Evolutionary conservation across 2,888 invertebrate genomes (phyloP), one percentile per base, ranked within the genome.

Genomic region (Celastrina argiolus): DNA sequence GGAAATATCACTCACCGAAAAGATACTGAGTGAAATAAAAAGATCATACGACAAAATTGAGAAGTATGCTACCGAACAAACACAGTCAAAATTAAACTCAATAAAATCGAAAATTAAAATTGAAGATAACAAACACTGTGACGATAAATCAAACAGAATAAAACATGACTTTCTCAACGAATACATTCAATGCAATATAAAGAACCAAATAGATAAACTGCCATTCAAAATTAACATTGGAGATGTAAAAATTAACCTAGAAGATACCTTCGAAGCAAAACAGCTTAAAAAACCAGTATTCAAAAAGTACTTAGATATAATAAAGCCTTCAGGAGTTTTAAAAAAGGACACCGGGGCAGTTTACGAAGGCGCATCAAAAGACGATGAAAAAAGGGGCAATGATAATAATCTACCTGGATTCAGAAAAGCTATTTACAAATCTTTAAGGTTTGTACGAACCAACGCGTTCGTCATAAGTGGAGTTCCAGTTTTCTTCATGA

Each of bases 401-500:
- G 64, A 51, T 26, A 22, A 66, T 26, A 26, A 41, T 16, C 59
- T 63, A 8, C 41, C 42, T 39, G 56, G 26, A 66, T 10, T 10
- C 39, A 36, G 63, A 69, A 2, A 67, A 67, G 76, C 0, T 77
- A 0, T 66, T 81, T 0, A 68, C 22, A 70, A 66, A 22, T 74
- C 81, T 0, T 4, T 77, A 0, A 63, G 63, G 12, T 87, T 87
- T 72, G 0, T 87, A 0, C 78, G 76, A 69, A 82, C 84, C 68
- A 89, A 89, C 68, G 68, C 79, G 36, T 71, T 85, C 36, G 78
- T 89, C 0, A 72, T 89, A 18, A 74, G 76, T 0, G 82, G 82
- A 75, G 83, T 87, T 0, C 88, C 89, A 1, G 75, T 79, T 8
- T 88, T 88, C 71, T 79, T 87, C 66, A 69, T 83, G 26, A 70